phyloP scores from a whole-genome alignment of 1,140 invertebrate species.

The Euschistus heros region DNA sequence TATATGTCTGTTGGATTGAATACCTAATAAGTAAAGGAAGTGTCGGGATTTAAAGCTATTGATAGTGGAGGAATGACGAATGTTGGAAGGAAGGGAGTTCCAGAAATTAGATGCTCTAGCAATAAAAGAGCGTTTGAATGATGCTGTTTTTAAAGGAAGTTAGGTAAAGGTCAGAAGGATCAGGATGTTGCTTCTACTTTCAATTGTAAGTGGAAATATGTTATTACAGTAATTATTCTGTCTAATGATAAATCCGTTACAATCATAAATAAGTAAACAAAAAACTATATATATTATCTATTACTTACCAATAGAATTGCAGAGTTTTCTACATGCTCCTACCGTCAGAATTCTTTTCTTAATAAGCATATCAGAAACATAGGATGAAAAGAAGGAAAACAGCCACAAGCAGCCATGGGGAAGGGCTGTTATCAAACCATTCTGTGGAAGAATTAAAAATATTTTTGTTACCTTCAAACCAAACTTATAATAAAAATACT shows the following conservation, averaged over 20 bases:
- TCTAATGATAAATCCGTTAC: neutral
- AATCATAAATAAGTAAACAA: neutral
- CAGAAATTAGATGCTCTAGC: too few relatives aligned
- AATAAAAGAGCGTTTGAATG: neutral
- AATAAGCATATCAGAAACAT: neutral
- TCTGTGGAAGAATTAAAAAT: neutral
- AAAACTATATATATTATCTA: neutral
- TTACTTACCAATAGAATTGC: slow-evolving; percentile 1
- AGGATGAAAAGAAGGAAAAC: neutral
- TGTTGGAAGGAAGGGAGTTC: too few relatives aligned
- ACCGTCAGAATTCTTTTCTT: neutral
- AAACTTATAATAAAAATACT: too few relatives aligned
- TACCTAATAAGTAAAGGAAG: too few relatives aligned
- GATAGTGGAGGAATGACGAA: too few relatives aligned
- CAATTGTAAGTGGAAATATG: neutral
- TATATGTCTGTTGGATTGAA: too few relatives aligned
- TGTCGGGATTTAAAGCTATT: too few relatives aligned
- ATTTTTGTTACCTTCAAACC: too few relatives aligned
- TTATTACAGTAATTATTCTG: too few relatives aligned
- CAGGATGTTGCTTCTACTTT: neutral
- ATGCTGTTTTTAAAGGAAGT: neutral
- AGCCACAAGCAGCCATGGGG: neutral
- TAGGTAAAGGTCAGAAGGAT: neutral
- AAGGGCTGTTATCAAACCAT: neutral
- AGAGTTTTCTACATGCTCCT: neutral